phyloP scores from a whole-genome alignment of 1,140 invertebrate genomes.

The Ceratitis capitata region DNA sequence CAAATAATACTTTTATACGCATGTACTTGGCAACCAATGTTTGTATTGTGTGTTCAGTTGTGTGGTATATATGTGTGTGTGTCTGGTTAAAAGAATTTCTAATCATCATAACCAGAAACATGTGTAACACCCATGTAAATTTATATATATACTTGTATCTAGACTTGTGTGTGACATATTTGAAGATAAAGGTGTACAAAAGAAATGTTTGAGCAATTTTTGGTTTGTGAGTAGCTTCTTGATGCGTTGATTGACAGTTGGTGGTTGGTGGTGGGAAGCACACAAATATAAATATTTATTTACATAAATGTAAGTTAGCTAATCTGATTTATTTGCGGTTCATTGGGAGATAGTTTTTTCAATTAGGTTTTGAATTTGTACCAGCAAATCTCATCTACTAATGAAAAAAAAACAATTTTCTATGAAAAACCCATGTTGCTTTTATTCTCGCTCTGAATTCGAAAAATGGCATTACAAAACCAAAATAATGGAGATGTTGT shows the following conservation, averaged over 20 bases:
- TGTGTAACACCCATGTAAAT: background rate
- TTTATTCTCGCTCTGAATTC: too few relatives aligned
- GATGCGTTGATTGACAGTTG: background rate
- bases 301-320: background rate
- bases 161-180: background rate
- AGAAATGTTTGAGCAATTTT: background rate
- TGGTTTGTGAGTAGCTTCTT: background rate
- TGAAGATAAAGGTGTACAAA: background rate
- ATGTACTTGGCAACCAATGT: too few relatives aligned
- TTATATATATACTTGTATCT: background rate
- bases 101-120: slow-evolving; percentile 27
- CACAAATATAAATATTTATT: too few relatives aligned
- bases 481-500: too few relatives aligned
- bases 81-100: background rate
- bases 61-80: background rate
- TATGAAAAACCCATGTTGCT: too few relatives aligned
- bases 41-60: too few relatives aligned
- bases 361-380: too few relatives aligned
- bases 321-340: background rate
- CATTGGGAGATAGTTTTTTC: background rate
- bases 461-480: too few relatives aligned
- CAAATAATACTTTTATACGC: slow-evolving; percentile 23
- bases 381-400: too few relatives aligned
- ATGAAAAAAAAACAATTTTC: too few relatives aligned
- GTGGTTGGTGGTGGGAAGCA: background rate